These are phyloP conservation scores for Furnarius figulus DNA, from an alignment of 2,113 vertebrate genomes.

Conservation along the genomic window DNA sequence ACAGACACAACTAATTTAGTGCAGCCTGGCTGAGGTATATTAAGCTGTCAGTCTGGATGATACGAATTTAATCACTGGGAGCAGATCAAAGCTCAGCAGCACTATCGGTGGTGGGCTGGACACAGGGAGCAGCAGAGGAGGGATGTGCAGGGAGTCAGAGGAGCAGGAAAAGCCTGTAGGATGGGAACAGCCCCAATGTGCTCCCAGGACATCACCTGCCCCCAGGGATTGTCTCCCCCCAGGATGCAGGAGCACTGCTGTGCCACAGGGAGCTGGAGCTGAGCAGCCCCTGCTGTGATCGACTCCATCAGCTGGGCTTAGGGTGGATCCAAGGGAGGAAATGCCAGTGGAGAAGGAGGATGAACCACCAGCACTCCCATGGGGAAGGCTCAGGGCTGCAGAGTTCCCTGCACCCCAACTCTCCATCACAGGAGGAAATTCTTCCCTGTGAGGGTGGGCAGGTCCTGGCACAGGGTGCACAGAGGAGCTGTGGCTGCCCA, in stretches of 20 bases:
- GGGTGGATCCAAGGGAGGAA: neutral
- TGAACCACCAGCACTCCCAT: fast-evolving
- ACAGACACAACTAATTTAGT: conserved; percentile 66
- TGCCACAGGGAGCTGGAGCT: neutral
- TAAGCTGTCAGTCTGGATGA: conserved; percentile 65
- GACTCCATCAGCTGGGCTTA: neutral
- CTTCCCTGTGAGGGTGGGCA: neutral
- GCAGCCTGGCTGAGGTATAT: neutral
- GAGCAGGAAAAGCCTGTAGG: neutral
- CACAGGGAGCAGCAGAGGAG: neutral
- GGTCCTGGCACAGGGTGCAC: neutral
- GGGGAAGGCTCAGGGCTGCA: neutral
- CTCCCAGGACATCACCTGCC: neutral
- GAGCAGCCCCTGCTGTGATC: neutral
- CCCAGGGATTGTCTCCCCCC: fast-evolving
- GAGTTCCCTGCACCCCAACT: neutral
- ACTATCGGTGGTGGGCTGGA: neutral
- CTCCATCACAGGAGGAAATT: neutral
- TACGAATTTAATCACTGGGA: conserved; percentile 48
- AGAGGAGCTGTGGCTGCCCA: neutral
- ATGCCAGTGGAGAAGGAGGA: fast-evolving
- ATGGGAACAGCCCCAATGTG: fast-evolving
- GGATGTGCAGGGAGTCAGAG: fast-evolving
- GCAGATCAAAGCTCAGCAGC: conserved; percentile 50
- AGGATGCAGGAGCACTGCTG: fast-evolving